Base-by-base conservation (phyloP, 1,140 invertebrate species). In the Euglossa dilemma region DNA sequence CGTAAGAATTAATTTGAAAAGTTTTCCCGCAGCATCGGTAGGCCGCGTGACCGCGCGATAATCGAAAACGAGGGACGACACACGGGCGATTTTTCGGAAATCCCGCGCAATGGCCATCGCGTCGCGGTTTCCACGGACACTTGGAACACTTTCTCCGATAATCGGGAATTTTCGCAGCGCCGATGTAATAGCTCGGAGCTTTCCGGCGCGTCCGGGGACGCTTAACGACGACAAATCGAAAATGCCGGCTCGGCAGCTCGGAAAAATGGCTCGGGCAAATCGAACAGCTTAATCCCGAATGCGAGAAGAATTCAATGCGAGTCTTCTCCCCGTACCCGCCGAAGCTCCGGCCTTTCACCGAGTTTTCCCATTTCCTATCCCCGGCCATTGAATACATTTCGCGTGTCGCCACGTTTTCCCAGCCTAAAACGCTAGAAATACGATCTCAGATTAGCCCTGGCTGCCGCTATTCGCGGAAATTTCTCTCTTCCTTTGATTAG, bases 231-330 rank as follows among this genome's bases (percentile, higher is more conserved):
- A 85, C 80, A 84, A 89, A 90, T 88, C 82, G 89, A 85, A 89
- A 88, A 85, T 77, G 75, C 82, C 63, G 63, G 52, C 50, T 82
- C 61, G 78, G 45, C 81, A 82, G 75, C 75, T 83, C 73, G 80
- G 73, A 77, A 90, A 85, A 88, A 87, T 85, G 80, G 79, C 50
- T 57, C 77, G 80, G 70, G 73, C 56, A 86, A 85, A 89, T 91
- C 89, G 89, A 89, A 89, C 76, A 85, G 85, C 86, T 91, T 91
- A 90, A 91, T 91, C 88, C 90, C 71, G 82, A 83, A 87, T 91
- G 79, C 83, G 84, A 79, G 71, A 91, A 85, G 85, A 90, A 84
- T 88, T 90, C 82, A 87, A 89, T 87, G 81, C 85, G 69, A 87
- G 43, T 28, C 76, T 69, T 79, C 86, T 69, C 73, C 72, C 70